A percentile compares a stretch with the other conserved stretches of the same genome.
Conservation (phyloP, 1,140 invertebrate species). For the Scaptomyza pallida region DNA sequence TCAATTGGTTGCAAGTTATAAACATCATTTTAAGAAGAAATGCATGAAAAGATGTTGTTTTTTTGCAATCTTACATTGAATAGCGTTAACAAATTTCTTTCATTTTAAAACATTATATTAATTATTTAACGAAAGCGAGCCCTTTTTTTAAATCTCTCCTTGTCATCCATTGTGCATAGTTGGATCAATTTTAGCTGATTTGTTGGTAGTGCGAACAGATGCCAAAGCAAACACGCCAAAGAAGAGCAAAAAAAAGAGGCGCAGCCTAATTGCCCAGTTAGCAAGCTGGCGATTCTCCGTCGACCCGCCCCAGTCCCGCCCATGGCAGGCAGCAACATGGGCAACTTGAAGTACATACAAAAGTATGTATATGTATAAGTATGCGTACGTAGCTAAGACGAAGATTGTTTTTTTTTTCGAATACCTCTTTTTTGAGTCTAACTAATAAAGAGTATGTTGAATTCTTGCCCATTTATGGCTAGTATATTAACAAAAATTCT, state of each 20-base stretch:
- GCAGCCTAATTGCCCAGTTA: slow-evolving; percentile 70
- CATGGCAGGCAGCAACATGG: slow-evolving; percentile 12
- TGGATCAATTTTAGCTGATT: slow-evolving; percentile 32
- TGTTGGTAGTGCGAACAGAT: slow-evolving; percentile 60
- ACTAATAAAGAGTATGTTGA: no score
- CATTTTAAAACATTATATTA: no score
- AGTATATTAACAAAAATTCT: no score
- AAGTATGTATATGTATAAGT: slow-evolving; percentile 56
- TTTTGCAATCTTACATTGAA: no score
- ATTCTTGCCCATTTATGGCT: no score
- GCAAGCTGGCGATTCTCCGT: slow-evolving; percentile 51
- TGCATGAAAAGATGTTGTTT: no score
- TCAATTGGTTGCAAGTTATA: neutral
- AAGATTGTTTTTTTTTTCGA: slow-evolving; percentile 52
- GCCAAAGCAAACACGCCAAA: slow-evolving; percentile 64
- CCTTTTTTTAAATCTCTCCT: neutral
- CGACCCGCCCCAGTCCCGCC: slow-evolving; percentile 29
- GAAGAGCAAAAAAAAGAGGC: slow-evolving; percentile 23
- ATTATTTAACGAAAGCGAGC: no score
- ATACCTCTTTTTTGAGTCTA: neutral
- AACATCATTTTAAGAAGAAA: no score
- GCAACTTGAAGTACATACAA: slow-evolving; percentile 22
- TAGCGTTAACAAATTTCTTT: no score
- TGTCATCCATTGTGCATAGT: slow-evolving; percentile 12
- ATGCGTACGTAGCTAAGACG: slow-evolving; percentile 65